These are phyloP conservation scores for Notospermus geniculatus DNA, from an alignment of 1,140 invertebrate species.

Conservation along the genomic window DNA sequence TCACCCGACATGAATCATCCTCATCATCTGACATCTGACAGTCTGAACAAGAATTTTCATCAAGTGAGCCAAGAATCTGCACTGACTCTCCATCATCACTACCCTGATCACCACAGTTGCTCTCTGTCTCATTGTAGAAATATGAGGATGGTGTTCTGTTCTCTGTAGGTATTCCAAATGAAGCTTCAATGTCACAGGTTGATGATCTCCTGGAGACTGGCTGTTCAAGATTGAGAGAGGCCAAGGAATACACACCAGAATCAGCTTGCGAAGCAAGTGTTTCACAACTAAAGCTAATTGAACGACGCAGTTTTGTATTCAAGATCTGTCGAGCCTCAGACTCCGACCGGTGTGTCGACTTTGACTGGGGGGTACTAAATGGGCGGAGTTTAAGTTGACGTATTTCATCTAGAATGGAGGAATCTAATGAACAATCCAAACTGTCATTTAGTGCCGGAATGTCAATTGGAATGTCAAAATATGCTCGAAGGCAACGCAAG, in stretches of 20 bases:
- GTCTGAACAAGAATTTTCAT: slow-evolving; percentile 4
- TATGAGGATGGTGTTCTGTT: neutral
- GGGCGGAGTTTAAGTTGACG: neutral
- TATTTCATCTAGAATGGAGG: slow-evolving; percentile 2
- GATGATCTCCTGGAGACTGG: neutral
- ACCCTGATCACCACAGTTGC: slow-evolving; percentile 10
- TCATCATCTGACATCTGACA: neutral
- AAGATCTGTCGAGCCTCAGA: neutral
- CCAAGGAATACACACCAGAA: neutral
- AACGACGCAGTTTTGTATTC: neutral
- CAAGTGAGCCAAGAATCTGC: neutral
- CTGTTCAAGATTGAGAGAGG: neutral
- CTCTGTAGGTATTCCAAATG: neutral
- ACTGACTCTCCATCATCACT: neutral
- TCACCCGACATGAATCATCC: neutral
- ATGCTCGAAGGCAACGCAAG: neutral
- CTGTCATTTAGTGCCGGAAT: neutral
- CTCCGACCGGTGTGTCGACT: neutral
- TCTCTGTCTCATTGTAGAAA: neutral
- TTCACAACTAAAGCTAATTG: slow-evolving; percentile 1
- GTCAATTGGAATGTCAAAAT: slow-evolving; percentile 9
- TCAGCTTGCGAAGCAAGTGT: neutral
- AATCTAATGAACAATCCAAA: neutral
- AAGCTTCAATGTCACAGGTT: neutral
- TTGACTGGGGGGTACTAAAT: slow-evolving; percentile 1